Percentiles rank a stretch among this genome's conserved stretches.
phyloP scores from a whole-genome alignment of 2,797 vertebrate genomes.

The Acropternis orthonyx region DNA sequence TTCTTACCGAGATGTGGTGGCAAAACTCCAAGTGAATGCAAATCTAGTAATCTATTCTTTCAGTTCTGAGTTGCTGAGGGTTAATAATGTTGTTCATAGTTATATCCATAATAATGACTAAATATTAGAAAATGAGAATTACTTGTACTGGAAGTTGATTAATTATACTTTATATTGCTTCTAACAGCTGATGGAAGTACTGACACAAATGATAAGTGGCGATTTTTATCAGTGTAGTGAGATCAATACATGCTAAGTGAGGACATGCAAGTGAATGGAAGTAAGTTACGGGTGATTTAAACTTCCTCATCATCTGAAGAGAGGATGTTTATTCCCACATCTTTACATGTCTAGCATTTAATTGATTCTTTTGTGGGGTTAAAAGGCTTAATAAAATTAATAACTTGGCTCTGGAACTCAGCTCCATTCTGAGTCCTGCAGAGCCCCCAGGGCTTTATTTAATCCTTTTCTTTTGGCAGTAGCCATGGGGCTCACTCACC shows the following conservation, averaged over 20 bases:
- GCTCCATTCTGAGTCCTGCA: not conserved
- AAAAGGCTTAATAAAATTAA: constrained; percentile 11
- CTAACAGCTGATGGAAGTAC: not conserved
- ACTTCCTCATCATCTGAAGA: not conserved
- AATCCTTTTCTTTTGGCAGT: not conserved
- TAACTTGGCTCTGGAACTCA: not conserved
- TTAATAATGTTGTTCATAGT: not conserved
- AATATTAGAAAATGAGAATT: not conserved
- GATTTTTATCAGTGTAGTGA: not conserved
- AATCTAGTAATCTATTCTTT: not conserved
- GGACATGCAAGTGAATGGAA: not conserved
- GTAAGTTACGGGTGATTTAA: not conserved
- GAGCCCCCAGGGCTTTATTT: not conserved
- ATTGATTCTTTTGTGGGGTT: constrained; percentile 12
- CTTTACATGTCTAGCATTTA: not conserved
- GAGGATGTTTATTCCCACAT: not conserved
- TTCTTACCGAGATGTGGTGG: not conserved
- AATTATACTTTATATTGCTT: constrained; percentile 9
- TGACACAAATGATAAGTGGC: not conserved
- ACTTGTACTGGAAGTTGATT: not conserved
- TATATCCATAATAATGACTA: not conserved
- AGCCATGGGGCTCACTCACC: not conserved
- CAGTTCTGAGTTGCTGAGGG: not conserved
- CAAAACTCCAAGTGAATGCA: not conserved
- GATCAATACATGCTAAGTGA: constrained; percentile 12